Percentiles rank a stretch among this genome's conserved stretches.
Conservation (phyloP, 1,140 invertebrate species). For the Drosophila insularis region DNA sequence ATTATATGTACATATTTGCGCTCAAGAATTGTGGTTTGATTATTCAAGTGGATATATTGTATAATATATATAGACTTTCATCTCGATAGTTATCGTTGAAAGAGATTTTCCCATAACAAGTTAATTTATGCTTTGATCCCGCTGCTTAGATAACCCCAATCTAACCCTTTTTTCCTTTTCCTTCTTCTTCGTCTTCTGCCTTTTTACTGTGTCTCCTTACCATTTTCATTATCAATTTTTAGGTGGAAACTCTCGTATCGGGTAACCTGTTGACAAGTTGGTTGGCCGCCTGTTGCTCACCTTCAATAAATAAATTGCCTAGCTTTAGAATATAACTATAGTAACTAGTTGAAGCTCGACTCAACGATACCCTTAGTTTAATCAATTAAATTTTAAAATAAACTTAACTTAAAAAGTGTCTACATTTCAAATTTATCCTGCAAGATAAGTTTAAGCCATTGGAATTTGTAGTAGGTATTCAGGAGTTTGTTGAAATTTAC, state of each 20-base stretch:
- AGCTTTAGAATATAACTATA: neutral
- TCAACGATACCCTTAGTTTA: conserved; percentile 1
- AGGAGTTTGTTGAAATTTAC: no score
- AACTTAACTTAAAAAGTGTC: no score
- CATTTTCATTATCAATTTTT: neutral
- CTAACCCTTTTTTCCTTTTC: conserved; percentile 47
- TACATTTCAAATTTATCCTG: no score
- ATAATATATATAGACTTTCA: conserved; percentile 9
- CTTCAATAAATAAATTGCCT: conserved; percentile 2
- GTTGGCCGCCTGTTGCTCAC: conserved; percentile 9
- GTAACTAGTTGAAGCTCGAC: neutral
- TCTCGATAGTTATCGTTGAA: conserved; percentile 37
- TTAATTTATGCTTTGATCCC: conserved; percentile 69
- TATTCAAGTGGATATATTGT: conserved; percentile 24
- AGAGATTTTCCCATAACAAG: conserved; percentile 71
- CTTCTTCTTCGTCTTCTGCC: neutral
- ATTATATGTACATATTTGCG: neutral
- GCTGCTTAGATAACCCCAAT: conserved; percentile 48
- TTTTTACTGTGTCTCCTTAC: neutral
- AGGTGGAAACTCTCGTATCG: conserved; percentile 26
- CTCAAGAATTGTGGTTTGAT: conserved; percentile 53
- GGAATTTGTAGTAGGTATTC: no score
- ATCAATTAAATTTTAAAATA: no score
- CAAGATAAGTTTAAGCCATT: no score
- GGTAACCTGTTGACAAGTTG: conserved; percentile 58